Evolutionary conservation across 1,140 invertebrate genomes (phyloP).

Genomic region (Micrasema longulum): DNA sequence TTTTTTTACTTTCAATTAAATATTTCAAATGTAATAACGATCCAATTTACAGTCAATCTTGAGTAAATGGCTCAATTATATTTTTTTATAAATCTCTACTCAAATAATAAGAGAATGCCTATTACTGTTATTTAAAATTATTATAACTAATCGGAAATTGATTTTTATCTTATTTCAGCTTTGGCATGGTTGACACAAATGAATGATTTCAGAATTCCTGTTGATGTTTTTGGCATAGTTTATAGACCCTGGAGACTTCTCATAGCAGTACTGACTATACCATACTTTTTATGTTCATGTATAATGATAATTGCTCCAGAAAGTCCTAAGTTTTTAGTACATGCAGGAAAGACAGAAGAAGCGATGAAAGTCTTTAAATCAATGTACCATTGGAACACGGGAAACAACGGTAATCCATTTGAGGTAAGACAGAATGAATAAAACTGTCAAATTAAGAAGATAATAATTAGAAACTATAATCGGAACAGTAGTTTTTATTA

Average conservation of each 20-base stretch:
- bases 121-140: too few relatives aligned
- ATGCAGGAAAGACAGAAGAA: constrained; percentile 67
- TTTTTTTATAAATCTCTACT: too few relatives aligned
- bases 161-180: constrained; percentile 61
- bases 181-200: constrained; percentile 78
- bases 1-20: too few relatives aligned
- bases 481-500: too few relatives aligned
- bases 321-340: constrained; percentile 77
- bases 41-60: too few relatives aligned
- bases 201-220: constrained; percentile 62
- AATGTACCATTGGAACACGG: constrained; percentile 70
- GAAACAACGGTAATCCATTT: constrained; percentile 48
- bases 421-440: constrained; percentile 1
- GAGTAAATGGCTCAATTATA: too few relatives aligned
- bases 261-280: constrained; percentile 73
- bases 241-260: constrained; percentile 78
- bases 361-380: constrained; percentile 68
- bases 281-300: constrained; percentile 70
- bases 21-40: too few relatives aligned
- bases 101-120: too few relatives aligned
- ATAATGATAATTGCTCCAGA: constrained; percentile 75
- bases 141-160: neutral
- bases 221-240: constrained; percentile 61
- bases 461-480: too few relatives aligned
- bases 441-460: neutral